phyloP scores from a whole-genome alignment of 2,888 invertebrate genomes.

The Tribolium freemani region DNA sequence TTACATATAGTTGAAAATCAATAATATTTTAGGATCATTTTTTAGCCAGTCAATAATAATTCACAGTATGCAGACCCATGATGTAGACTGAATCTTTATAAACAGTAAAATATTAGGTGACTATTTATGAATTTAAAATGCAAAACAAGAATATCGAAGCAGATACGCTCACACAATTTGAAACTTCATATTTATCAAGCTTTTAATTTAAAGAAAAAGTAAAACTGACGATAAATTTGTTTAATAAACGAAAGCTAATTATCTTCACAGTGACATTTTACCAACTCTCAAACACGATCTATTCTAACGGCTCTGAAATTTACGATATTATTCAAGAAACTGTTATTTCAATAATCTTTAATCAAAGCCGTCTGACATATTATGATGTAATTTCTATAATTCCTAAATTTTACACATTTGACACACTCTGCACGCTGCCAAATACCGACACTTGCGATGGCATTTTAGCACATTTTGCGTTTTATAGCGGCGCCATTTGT shows the following conservation, averaged over 20 bases:
- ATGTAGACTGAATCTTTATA: too few species aligned
- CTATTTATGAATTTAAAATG: too few species aligned
- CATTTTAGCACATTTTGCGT: neutral
- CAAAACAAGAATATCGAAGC: too few species aligned
- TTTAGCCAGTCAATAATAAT: too few species aligned
- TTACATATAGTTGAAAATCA: too few species aligned
- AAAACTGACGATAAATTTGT: neutral
- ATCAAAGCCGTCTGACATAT: neutral
- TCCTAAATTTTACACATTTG: neutral
- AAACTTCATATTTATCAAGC: neutral
- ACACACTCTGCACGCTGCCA: neutral
- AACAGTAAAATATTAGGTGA: too few species aligned
- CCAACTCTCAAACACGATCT: neutral
- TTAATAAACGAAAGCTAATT: neutral
- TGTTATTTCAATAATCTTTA: neutral
- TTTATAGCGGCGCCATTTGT: neutral
- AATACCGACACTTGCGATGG: too few species aligned
- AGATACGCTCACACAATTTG: neutral
- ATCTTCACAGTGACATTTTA: neutral
- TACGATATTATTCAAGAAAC: conserved; percentile 3
- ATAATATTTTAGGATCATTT: too few species aligned
- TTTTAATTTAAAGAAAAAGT: neutral
- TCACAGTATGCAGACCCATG: too few species aligned
- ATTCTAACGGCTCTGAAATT: conserved; percentile 4
- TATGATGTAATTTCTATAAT: neutral